phyloP scores from a whole-genome alignment of 2,113 vertebrate genomes.

The Atlantisia rogersi region DNA sequence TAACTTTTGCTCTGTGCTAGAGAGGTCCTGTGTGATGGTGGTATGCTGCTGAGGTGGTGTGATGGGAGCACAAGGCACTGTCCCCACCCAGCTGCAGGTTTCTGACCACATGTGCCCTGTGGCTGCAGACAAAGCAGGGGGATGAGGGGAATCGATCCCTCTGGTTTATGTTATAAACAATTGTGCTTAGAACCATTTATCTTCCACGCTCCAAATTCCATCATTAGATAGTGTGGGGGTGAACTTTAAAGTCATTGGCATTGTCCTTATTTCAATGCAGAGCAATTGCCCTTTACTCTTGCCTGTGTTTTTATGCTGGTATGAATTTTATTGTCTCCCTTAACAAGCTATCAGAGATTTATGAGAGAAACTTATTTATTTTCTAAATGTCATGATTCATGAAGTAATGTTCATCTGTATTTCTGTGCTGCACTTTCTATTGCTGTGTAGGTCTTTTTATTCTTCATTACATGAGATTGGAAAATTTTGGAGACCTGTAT shows the following conservation, averaged over 20 bases:
- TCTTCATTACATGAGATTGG: not conserved
- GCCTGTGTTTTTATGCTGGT: not conserved
- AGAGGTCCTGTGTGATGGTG: fast-evolving
- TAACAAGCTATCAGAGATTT: not conserved
- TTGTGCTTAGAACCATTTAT: not conserved
- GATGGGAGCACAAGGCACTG: not conserved
- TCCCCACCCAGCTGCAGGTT: fast-evolving
- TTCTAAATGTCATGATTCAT: slow-evolving; percentile 15
- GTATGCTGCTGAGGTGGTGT: too few species aligned
- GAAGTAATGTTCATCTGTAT: not conserved
- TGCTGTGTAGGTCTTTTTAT: not conserved
- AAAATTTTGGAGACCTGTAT: not conserved
- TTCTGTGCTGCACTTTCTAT: not conserved
- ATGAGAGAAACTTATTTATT: not conserved
- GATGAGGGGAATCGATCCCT: not conserved
- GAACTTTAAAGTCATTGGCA: not conserved
- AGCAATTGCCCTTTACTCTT: not conserved
- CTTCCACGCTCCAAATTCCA: not conserved
- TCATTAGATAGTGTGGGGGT: not conserved
- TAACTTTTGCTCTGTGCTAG: not conserved
- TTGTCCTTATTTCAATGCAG: not conserved
- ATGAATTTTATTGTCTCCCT: not conserved
- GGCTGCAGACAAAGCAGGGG: not conserved
- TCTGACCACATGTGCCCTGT: fast-evolving
- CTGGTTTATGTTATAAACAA: not conserved